A percentile compares a stretch with the other conserved stretches of the same genome.
These are phyloP conservation scores for Macropodus opercularis DNA, from an alignment of 2,797 vertebrate species.

Conservation along the genomic window DNA sequence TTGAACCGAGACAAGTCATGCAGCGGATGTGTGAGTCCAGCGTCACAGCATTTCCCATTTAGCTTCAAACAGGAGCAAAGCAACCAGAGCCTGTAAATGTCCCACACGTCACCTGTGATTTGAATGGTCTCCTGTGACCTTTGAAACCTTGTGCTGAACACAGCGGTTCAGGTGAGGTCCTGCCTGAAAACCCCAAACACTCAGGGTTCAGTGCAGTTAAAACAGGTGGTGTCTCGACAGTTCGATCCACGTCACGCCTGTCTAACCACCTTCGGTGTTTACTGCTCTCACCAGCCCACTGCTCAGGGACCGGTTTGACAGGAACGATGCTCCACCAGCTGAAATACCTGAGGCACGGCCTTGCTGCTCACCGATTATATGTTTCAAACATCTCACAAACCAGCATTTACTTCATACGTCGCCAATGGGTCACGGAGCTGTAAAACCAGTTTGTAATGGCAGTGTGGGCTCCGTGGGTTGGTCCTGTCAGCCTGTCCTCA, in stretches of 20 bases:
- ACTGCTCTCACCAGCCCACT: no score
- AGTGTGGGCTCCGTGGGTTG: slow-evolving; percentile 23
- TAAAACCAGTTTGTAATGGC: slow-evolving; percentile 49
- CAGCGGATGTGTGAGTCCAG: slow-evolving; percentile 31
- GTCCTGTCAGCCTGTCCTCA: no score
- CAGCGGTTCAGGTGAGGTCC: neutral
- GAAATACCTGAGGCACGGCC: no score
- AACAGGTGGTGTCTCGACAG: no score
- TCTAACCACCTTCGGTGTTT: no score
- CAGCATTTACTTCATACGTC: neutral
- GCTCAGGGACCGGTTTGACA: slow-evolving; percentile 55
- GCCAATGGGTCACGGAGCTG: no score
- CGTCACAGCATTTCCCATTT: slow-evolving; percentile 11
- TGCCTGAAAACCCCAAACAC: neutral
- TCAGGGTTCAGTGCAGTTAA: no score
- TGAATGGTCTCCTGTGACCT: no score
- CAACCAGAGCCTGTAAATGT: no score
- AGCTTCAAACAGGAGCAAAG: neutral
- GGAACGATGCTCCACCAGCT: slow-evolving; percentile 6
- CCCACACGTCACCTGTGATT: no score
- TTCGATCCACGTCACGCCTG: no score
- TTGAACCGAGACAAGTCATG: slow-evolving; percentile 39
- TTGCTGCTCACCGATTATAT: neutral
- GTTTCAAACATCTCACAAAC: neutral
- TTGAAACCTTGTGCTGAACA: no score